A percentile compares a stretch with the other conserved stretches of the same genome.
Conservation (phyloP, 2,797 vertebrate species). For the Vultur gryphus region DNA sequence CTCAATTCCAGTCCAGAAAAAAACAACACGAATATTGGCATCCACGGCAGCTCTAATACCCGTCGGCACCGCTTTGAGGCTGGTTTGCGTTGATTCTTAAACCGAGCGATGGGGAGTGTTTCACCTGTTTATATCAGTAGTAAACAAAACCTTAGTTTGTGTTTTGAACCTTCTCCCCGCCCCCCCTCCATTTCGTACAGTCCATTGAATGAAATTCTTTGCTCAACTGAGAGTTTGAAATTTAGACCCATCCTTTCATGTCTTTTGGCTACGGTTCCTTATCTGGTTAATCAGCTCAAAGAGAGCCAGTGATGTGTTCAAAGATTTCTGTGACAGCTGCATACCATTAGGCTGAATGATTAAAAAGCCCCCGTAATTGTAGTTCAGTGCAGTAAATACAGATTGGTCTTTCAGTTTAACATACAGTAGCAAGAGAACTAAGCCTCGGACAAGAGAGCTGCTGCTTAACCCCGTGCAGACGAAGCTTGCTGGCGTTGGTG, state of each 20-base stretch:
- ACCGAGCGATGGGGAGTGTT: neutral
- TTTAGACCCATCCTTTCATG: slow-evolving; percentile 20
- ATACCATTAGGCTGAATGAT: slow-evolving; percentile 23
- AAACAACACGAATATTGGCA: neutral
- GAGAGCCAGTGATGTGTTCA: slow-evolving; percentile 18
- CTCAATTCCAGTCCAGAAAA: neutral
- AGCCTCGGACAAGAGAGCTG: neutral
- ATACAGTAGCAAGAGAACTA: neutral
- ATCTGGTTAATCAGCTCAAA: slow-evolving; percentile 43
- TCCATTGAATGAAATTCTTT: slow-evolving; percentile 3
- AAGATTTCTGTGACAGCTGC: slow-evolving; percentile 46
- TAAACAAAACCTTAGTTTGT: neutral
- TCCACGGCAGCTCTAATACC: neutral
- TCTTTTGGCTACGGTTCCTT: slow-evolving; percentile 33
- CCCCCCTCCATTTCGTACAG: neutral
- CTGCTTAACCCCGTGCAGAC: neutral
- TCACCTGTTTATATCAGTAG: neutral
- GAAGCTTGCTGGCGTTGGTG: neutral
- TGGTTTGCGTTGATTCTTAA: neutral
- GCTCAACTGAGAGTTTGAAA: slow-evolving; percentile 27
- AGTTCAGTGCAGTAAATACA: neutral
- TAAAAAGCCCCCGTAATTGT: neutral
- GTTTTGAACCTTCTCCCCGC: neutral
- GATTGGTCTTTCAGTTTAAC: neutral
- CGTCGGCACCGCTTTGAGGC: neutral